Base-by-base conservation (phyloP, 2,113 vertebrate species). In the Pipra filicauda region DNA sequence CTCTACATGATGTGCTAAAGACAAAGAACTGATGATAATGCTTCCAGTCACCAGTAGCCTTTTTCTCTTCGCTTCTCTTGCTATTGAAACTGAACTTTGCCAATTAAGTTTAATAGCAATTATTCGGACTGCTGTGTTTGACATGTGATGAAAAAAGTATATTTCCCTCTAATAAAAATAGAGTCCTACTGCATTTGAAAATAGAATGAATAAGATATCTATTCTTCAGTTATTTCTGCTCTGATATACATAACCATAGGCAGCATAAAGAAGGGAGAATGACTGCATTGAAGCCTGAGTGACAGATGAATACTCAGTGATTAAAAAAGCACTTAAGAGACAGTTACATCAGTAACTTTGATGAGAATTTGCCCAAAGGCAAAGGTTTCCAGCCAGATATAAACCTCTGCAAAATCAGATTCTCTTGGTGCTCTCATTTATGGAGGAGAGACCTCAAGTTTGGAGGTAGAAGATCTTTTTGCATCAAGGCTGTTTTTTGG, bases 201-300 rank as follows among this genome's bases (percentile, higher is more conserved):
- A 95, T 92, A 94, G 96, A 95, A 95, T 97, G 91, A 97, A 97
- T 96, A 97, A 96, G 91, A 83, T 96, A 89, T 14, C 93, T 97
- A 95, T 96, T 97, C 96, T 96, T 95, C 78, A 33, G 93, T 96
- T 96, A 97, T 96, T 97, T 97, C 95, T 96, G 95, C 91, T 94
- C 95, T 97, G 95, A 96, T 95, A 97, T 95, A 95, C 94, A 97
- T 97, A 96, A 97, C 95, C 91, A 92, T 91, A 95, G 95, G 96
- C 93, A 96, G 91, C 84, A 96, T 84, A 88, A 96, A 96, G 91
- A 80, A 94, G 92, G 88, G 24, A 96, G 94, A 94, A 96, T 96
- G 95, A 96, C 96, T 96, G 73, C 92, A 93, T 94, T 97, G 95
- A 95, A 95, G 80, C 80, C 84, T 96, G 96, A 97, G 91, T 97